Base-by-base conservation (phyloP, 2,888 invertebrate species). In the Xestobium rufovillosum region DNA sequence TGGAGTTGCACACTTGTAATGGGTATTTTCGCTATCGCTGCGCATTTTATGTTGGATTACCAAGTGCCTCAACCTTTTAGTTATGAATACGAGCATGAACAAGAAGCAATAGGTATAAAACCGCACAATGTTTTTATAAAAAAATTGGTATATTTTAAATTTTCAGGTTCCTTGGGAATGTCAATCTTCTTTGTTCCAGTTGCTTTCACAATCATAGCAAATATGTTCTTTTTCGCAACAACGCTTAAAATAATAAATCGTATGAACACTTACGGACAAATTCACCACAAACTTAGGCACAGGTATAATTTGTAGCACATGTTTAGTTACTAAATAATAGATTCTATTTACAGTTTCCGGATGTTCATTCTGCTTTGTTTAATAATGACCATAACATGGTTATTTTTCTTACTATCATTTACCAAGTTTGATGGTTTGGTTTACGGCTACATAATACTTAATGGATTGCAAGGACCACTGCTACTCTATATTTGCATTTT, bases 271-370 rank as follows among this genome's bases (percentile, higher is more conserved):
- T 88, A 88, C 59, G 88, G 88, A 29, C 72, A 87, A 48, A 88
- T 89, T 53, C 88, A 88, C 55, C 84, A 88, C 54, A 88, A 88
- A 66, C 69, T 89, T 43, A 83, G 84, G 62, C 83, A 86, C 64
- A 86, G 81, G 84, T 84, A 65, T 62, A 60, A 49, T 27, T 38
- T 29, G 13, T 17, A 14, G 12, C 31, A 9, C 14, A 13, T 11
- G 25, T 12, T 40, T 13, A 38, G 26, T 9, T 11, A 6, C 10
- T 34, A 31, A 15, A 4, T 13, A 3, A 13, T 10, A 3, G 31
- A 42, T 47, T 57, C 57, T 55, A 47, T 46, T 75, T 73, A 31
- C 71, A 85, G 86, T 63, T 88, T 87, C 53, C 75, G 83, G 47
- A 77, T 87, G 72, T 89, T 84, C 56, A 67, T 85, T 8, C 71